Percentiles rank a stretch among this genome's conserved stretches.
phyloP scores from a whole-genome alignment of 1,140 invertebrate genomes.

The Bombyx mori region ASM3026992v2 NC_085129.1:6181001-6181500 shows the following conservation, averaged over 20 bases:
- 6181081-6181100: conserved; percentile 76
- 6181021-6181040: conserved; percentile 78
- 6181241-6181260: conserved; percentile 78
- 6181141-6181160: conserved; percentile 79
- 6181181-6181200: conserved; percentile 81
- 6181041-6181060: conserved; percentile 78
- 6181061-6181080: conserved; percentile 76
- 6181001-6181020: conserved; percentile 76
- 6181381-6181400: conserved; percentile 79
- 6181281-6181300: conserved; percentile 79
- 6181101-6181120: conserved; percentile 74
- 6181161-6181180: conserved; percentile 80
- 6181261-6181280: conserved; percentile 83
- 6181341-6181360: conserved; percentile 80
- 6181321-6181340: conserved; percentile 80
- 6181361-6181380: conserved; percentile 83
- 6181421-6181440: conserved; percentile 83
- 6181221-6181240: conserved; percentile 85
- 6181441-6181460: conserved; percentile 81
- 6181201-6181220: conserved; percentile 84
- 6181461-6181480: conserved; percentile 78
- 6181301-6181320: conserved; percentile 80
- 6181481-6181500: conserved; percentile 85
- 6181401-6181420: conserved; percentile 83
- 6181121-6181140: conserved; percentile 86